A percentile compares a stretch with the other conserved stretches of the same genome.
phyloP scores from a whole-genome alignment of 2,797 vertebrate genomes.

The Labeo calbasu region DNA sequence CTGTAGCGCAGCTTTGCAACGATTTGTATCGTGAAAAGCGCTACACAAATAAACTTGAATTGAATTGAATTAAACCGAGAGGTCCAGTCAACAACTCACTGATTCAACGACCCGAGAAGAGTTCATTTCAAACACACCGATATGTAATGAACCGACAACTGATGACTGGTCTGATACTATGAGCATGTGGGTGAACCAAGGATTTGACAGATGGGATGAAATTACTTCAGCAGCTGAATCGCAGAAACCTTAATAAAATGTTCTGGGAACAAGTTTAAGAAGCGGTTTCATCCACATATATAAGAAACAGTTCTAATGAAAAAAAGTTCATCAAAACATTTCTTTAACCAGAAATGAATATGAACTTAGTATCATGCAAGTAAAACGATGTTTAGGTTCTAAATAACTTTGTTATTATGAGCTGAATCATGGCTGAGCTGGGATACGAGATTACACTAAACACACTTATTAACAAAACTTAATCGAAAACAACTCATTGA shows the following conservation, averaged over 20 bases:
- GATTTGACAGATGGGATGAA: background rate
- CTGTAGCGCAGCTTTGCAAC: too few species aligned
- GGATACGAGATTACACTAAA: background rate
- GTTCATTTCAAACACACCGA: background rate
- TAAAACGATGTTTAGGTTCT: background rate
- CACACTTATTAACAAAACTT: background rate
- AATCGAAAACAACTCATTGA: background rate
- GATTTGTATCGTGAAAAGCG: too few species aligned
- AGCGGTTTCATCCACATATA: background rate
- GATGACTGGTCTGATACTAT: background rate
- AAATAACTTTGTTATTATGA: background rate
- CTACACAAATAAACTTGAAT: too few species aligned
- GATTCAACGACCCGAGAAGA: background rate
- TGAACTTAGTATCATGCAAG: background rate
- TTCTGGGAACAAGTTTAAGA: background rate
- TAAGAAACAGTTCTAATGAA: background rate
- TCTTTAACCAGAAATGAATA: background rate
- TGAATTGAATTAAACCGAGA: background rate
- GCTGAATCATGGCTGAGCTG: background rate
- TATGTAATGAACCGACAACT: background rate
- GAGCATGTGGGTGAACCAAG: background rate
- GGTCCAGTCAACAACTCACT: background rate
- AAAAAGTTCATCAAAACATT: background rate
- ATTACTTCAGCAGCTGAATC: background rate
- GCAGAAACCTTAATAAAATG: background rate